Base-by-base conservation (phyloP, 1,140 invertebrate species). In the Amphibalanus amphitrite region DNA sequence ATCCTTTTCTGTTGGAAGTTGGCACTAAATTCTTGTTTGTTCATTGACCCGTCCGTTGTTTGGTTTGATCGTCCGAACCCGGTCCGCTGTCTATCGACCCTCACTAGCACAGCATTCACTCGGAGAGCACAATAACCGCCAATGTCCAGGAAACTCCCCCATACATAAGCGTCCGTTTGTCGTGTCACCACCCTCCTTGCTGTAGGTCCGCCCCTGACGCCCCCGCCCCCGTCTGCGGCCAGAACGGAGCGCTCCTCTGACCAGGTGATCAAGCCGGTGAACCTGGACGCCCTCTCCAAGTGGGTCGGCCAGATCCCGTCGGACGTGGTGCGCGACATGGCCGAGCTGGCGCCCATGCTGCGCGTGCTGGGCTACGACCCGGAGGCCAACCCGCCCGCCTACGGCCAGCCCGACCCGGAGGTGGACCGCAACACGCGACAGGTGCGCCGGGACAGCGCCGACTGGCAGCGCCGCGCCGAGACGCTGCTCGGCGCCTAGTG, bases 221-320 rank as follows among this genome's bases (percentile, higher is more conserved):
- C 33, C 33, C 33, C 33, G 4, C 33, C 33, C 33, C 33, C 33
- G 4, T 15, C 15, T 38, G 15, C 33, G 4, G 83, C 69, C 83
- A 97, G 94, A 82, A 91, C 95, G 76, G 96, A 99, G 82, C 86
- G 95, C 71, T 98, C 95, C 25, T 96, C 94, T 73, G 96, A 99
- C 84, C 96, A 99, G 85, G 95, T 99, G 70, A 93, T 98, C 78
- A 97, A 97, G 80, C 95, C 97, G 10, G 90, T 99, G 23, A 98
- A 98, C 83, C 82, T 95, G 72, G 95, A 98, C 81, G 96, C 96
- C 15, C 82, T 99, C 69, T 88, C 88, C 74, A 97, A 97, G 82
- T 99, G 97, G 97, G 95, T 97, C 59, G 93, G 91, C 59, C 84
- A 90, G 75, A 89, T 98, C 78, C 95, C 95, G 29, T 84, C 87